Evolutionary conservation across 2,113 vertebrate species (phyloP), one percentile per base, ranked within the genome.

Genomic region (Polyodon spathula): DNA sequence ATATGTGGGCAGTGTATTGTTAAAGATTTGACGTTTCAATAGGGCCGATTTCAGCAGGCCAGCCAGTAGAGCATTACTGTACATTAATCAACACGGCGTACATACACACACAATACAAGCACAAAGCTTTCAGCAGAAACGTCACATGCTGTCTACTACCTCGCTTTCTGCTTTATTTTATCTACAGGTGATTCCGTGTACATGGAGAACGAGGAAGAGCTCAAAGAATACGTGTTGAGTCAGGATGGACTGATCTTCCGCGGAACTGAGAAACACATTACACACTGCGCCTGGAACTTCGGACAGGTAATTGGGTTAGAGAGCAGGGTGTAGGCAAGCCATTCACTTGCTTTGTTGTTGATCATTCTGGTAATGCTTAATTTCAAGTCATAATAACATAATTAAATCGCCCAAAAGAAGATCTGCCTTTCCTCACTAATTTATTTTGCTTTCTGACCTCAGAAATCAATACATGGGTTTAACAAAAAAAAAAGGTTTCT

Each of bases 211-310:
- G 77, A 93, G 15, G 65, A 80, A 0, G 75, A 81, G 54, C 74
- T 90, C 41, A 39, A 0, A 0, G 95, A 98, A 65, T 98, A 95
- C 0, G 76, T 98, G 27, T 74, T 97, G 56, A 73, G 84, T 17
- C 93, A 97, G 76, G 77, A 93, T 51, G 95, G 95, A 0, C 80
- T 93, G 46, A 88, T 97, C 78, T 98, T 79, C 75, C 84, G 85
- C 62, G 94, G 93, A 2, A 69, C 70, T 1, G 6, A 56, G 0
- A 72, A 83, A 50, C 75, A 79, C 73, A 88, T 88, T 12, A 61
- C 69, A 4, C 9, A 68, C 2, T 63, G 56, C 10, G 81, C 92
- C 2, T 97, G 94, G 95, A 89, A 92, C 66, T 98, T 91, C 1
- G 94, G 94, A 69, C 95, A 97, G 94, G 95, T 97, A 84, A 71